Conservation (phyloP, 1,140 invertebrate genomes). For the Liolophura sinensis region DNA sequence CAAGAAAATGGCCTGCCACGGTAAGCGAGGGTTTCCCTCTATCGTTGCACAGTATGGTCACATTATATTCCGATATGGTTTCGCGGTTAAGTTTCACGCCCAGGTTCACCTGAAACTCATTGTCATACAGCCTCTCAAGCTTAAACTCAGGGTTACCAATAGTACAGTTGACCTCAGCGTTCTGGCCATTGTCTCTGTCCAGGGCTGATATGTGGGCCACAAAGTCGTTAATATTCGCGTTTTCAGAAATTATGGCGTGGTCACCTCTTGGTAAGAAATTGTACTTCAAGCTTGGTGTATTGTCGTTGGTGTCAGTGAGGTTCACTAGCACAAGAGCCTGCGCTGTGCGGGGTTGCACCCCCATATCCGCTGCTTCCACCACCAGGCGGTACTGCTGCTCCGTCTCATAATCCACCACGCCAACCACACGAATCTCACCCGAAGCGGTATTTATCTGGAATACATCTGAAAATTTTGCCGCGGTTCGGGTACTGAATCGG, state of each 20-base stretch:
- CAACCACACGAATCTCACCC: slow-evolving; percentile 32
- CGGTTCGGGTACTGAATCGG: slow-evolving; percentile 62
- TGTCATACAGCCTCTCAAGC: slow-evolving; percentile 20
- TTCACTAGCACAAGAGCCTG: slow-evolving; percentile 21
- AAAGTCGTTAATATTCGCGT: slow-evolving; percentile 30
- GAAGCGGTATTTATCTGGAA: slow-evolving; percentile 35
- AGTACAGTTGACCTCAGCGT: slow-evolving; percentile 41
- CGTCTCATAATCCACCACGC: slow-evolving; percentile 41
- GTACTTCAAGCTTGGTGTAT: slow-evolving; percentile 13
- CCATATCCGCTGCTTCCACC: slow-evolving; percentile 33
- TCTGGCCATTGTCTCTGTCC: slow-evolving; percentile 45
- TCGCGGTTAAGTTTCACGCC: slow-evolving; percentile 24
- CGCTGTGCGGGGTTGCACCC: slow-evolving; percentile 20
- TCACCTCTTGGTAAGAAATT: slow-evolving; percentile 34
- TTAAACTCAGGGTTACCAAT: slow-evolving; percentile 30
- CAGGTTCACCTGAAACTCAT: slow-evolving; percentile 31
- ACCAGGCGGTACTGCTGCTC: slow-evolving; percentile 36
- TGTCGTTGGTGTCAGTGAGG: slow-evolving; percentile 38
- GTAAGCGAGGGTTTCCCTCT: slow-evolving; percentile 32
- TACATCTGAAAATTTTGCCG: slow-evolving; percentile 33
- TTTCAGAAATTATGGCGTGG: slow-evolving; percentile 28
- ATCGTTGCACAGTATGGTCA: slow-evolving; percentile 38
- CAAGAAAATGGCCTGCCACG: slow-evolving; percentile 74
- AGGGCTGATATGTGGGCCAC: slow-evolving; percentile 45
- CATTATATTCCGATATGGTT: slow-evolving; percentile 12